Percentiles rank a stretch among this genome's conserved stretches.
phyloP scores from a whole-genome alignment of 2,113 vertebrate genomes.

The Mastomys natalensis region DNA sequence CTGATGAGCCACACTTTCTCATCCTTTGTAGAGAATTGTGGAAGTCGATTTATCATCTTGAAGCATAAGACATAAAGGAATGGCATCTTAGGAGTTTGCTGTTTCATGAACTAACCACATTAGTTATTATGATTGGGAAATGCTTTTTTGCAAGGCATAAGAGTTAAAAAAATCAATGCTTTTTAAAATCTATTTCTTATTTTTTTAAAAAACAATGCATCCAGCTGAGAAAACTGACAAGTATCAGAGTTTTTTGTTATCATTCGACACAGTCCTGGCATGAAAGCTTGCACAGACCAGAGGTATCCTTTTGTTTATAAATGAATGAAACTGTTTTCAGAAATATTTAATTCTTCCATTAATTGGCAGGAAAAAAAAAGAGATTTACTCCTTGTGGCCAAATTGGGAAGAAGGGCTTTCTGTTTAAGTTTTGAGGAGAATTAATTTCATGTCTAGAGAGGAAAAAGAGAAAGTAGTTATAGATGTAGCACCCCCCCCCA shows the following conservation, averaged over 20 bases:
- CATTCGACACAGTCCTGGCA: neutral
- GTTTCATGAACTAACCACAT: neutral
- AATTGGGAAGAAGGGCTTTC: neutral
- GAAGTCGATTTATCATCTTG: neutral
- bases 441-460: neutral
- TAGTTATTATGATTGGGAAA: neutral
- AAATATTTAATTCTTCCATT: constrained; percentile 4
- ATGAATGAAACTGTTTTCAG: neutral
- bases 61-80: neutral
- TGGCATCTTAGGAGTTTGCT: neutral
- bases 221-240: neutral
- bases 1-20: neutral
- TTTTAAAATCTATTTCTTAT: neutral
- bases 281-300: neutral
- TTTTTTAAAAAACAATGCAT: neutral
- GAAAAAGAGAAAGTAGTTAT: neutral
- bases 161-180: neutral
- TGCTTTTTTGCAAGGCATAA: neutral
- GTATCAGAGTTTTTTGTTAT: neutral
- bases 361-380: neutral
- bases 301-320: neutral
- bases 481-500: neutral
- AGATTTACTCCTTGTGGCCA: neutral
- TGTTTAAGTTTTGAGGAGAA: neutral
- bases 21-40: neutral